These are phyloP conservation scores for Lithophane socia DNA, from an alignment of 2,888 invertebrate genomes.

Conservation along the genomic window DNA sequence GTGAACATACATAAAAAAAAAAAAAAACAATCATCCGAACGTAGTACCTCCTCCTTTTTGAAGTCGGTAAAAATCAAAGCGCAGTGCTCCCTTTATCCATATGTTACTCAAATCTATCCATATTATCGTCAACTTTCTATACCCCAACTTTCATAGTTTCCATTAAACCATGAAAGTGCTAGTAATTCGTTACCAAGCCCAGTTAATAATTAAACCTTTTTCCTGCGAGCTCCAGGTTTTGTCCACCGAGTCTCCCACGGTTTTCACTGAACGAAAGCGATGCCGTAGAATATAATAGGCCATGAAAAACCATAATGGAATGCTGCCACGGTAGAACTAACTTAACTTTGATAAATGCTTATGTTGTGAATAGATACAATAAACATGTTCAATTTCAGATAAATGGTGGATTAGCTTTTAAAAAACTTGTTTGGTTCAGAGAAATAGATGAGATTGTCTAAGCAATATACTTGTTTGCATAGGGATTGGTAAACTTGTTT, in stretches of 20 bases:
- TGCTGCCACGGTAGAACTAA: slow-evolving; percentile 41
- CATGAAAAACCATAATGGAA: slow-evolving; percentile 57
- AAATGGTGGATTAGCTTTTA: background rate
- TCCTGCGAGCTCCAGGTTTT: slow-evolving; percentile 42
- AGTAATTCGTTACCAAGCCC: slow-evolving; percentile 31
- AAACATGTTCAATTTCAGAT: slow-evolving; percentile 11
- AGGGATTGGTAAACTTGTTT: slow-evolving; percentile 23
- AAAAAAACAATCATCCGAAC: no score
- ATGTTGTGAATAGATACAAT: slow-evolving; percentile 9
- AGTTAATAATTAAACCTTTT: slow-evolving; percentile 53
- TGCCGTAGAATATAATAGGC: slow-evolving; percentile 56
- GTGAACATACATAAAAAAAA: no score
- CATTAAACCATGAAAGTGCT: slow-evolving; percentile 40
- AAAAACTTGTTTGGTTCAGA: slow-evolving; percentile 1
- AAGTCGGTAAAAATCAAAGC: no score
- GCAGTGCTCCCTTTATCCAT: background rate
- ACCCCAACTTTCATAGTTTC: slow-evolving; percentile 13
- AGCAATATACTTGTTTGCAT: slow-evolving; percentile 2
- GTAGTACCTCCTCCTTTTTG: no score
- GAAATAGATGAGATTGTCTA: background rate
- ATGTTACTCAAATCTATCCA: background rate
- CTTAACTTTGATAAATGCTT: slow-evolving; percentile 36
- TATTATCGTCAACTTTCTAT: slow-evolving; percentile 1
- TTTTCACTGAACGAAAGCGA: slow-evolving; percentile 65
- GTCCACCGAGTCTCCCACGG: slow-evolving; percentile 58